These are phyloP conservation scores for Tuberolachnus salignus DNA, from an alignment of 2,888 invertebrate genomes.

Conservation along the genomic window DNA sequence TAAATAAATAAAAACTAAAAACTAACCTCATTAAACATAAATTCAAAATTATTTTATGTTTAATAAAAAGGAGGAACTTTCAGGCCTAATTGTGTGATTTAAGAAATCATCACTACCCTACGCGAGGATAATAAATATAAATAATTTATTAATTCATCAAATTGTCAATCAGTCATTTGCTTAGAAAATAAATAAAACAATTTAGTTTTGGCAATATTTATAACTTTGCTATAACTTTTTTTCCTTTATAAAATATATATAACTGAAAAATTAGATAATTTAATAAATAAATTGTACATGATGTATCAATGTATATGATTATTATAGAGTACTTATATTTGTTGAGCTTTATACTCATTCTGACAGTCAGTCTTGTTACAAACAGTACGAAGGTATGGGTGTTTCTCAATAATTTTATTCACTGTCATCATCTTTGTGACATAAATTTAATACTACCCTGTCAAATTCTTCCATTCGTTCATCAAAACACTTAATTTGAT, in stretches of 20 bases:
- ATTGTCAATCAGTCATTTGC: slow-evolving; percentile 45
- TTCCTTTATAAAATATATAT: slow-evolving; percentile 39
- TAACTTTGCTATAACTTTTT: slow-evolving; percentile 46
- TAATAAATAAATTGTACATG: background rate
- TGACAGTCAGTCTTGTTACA: slow-evolving; percentile 52
- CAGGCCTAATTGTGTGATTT: slow-evolving; percentile 28
- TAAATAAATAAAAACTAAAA: slow-evolving; percentile 43
- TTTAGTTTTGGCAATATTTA: slow-evolving; percentile 36
- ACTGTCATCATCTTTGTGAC: slow-evolving; percentile 48
- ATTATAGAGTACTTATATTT: slow-evolving; percentile 31
- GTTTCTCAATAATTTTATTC: slow-evolving; percentile 40
- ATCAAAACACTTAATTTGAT: slow-evolving; percentile 53
- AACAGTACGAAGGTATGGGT: slow-evolving; percentile 30
- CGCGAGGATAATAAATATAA: slow-evolving; percentile 46
- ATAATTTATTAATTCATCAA: slow-evolving; percentile 45
- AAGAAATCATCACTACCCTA: slow-evolving; percentile 32
- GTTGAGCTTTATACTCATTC: slow-evolving; percentile 52
- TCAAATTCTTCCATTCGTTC: slow-evolving; percentile 51
- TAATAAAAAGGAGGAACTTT: slow-evolving; percentile 52
- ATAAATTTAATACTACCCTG: slow-evolving; percentile 53
- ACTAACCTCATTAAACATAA: slow-evolving; percentile 54
- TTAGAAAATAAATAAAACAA: slow-evolving; percentile 52
- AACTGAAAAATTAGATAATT: slow-evolving; percentile 15
- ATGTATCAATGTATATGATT: slow-evolving; percentile 21
- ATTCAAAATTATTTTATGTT: slow-evolving; percentile 36